A percentile compares a stretch with the other conserved stretches of the same genome.
phyloP scores from a whole-genome alignment of 2,797 vertebrate species.

The Nyctalus aviator region DNA sequence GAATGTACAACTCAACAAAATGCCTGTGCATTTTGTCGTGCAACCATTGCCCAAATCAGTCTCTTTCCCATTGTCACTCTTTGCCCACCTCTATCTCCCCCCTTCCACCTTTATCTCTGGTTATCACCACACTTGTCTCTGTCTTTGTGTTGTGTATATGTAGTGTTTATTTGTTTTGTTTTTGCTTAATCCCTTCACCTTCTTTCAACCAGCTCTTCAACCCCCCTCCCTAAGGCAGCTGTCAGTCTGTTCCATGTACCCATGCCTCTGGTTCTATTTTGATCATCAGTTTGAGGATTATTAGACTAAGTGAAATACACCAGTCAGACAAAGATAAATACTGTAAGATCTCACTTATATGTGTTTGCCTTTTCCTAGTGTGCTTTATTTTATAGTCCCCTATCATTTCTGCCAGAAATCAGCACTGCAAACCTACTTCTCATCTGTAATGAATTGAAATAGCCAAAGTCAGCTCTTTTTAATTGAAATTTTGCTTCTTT shows the following conservation, averaged over 20 bases:
- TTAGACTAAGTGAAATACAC: background rate
- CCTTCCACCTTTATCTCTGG: background rate
- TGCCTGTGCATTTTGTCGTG: background rate
- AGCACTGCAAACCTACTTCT: background rate
- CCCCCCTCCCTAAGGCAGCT: too few species aligned
- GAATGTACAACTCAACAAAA: background rate
- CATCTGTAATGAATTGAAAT: background rate
- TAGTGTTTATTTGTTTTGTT: background rate
- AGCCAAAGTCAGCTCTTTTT: background rate
- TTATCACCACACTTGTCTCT: background rate
- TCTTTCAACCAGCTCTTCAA: background rate
- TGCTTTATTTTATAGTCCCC: background rate
- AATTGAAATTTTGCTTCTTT: background rate
- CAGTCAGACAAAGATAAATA: background rate
- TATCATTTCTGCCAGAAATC: background rate
- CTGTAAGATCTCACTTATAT: background rate
- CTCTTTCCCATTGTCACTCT: background rate
- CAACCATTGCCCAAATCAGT: too few species aligned
- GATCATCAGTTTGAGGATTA: background rate
- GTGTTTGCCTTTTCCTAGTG: background rate
- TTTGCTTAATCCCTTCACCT: background rate
- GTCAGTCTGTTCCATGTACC: background rate
- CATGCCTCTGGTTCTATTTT: background rate
- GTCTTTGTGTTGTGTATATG: background rate
- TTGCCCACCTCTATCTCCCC: background rate